Percentiles rank a stretch among this genome's conserved stretches.
These are phyloP conservation scores for Didymodactylos carnosus DNA, from an alignment of 2,888 invertebrate species.

Conservation along the genomic window DNA sequence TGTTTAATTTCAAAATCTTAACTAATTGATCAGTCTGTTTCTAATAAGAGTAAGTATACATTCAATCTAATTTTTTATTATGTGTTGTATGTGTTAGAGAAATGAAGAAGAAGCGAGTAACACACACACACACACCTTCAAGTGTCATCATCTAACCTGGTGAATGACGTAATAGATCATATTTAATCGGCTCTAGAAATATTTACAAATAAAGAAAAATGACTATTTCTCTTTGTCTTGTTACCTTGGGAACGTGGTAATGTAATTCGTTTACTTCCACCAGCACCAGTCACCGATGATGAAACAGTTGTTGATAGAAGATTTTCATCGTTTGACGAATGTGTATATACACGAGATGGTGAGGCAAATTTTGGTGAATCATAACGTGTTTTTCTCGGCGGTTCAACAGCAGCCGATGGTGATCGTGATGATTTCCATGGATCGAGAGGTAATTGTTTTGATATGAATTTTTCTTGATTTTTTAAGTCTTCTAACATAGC, in stretches of 20 bases:
- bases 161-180: not conserved
- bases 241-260: not conserved
- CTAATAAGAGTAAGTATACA: too few relatives aligned
- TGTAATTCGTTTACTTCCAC: not conserved
- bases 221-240: not conserved
- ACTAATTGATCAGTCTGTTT: too few relatives aligned
- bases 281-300: not conserved
- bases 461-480: conserved; percentile 5
- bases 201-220: not conserved
- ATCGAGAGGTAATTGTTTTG: conserved; percentile 39
- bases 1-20: too few relatives aligned
- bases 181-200: not conserved
- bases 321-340: not conserved
- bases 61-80: too few relatives aligned
- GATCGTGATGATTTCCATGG: conserved; percentile 92
- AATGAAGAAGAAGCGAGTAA: too few relatives aligned
- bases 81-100: too few relatives aligned
- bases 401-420: conserved; percentile 46
- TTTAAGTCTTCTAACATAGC: conserved; percentile 21
- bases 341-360: not conserved
- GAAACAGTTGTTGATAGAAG: not conserved
- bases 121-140: too few relatives aligned
- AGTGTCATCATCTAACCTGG: not conserved
- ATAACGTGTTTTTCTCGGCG: conserved; percentile 47
- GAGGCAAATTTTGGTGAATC: conserved; percentile 88